Percentiles rank a stretch among this genome's conserved stretches.
phyloP scores from a whole-genome alignment of 2,888 invertebrate species.

The Entomobrya proxima region DNA sequence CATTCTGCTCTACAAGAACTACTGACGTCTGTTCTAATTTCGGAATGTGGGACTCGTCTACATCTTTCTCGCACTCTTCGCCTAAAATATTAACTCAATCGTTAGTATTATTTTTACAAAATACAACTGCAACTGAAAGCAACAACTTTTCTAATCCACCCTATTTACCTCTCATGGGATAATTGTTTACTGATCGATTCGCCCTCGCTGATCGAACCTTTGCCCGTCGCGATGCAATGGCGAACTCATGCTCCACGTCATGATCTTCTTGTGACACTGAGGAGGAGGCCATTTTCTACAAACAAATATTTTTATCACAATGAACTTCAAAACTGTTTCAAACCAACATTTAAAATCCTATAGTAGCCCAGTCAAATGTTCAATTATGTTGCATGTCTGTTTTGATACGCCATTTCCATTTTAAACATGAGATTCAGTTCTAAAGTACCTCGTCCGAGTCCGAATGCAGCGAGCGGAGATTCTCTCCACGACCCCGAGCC shows the following conservation, averaged over 20 bases:
- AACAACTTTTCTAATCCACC: background rate
- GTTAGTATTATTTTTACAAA: too few species aligned
- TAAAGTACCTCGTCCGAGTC: too few species aligned
- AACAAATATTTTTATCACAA: background rate
- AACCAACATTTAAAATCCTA: too few species aligned
- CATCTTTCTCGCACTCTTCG: slow-evolving; percentile 63
- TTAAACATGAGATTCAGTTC: too few species aligned
- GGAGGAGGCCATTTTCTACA: slow-evolving; percentile 80
- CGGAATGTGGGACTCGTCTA: slow-evolving; percentile 70
- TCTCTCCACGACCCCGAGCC: too few species aligned
- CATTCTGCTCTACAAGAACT: slow-evolving; percentile 77
- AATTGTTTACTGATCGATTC: slow-evolving; percentile 76
- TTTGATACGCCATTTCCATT: too few species aligned
- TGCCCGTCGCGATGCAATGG: slow-evolving; percentile 79
- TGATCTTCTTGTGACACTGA: slow-evolving; percentile 80
- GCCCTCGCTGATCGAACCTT: slow-evolving; percentile 80
- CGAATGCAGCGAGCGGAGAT: too few species aligned
- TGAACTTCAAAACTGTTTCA: background rate
- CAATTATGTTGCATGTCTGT: too few species aligned
- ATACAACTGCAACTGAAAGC: background rate
- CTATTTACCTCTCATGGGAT: slow-evolving; percentile 72
- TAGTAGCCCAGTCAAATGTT: too few species aligned
- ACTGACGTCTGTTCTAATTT: slow-evolving; percentile 74
- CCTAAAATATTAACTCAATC: slow-evolving; percentile 37
- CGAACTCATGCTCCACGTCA: slow-evolving; percentile 81